These are phyloP conservation scores for Thera britannica DNA, from an alignment of 2,888 invertebrate genomes.

Conservation along the genomic window DNA sequence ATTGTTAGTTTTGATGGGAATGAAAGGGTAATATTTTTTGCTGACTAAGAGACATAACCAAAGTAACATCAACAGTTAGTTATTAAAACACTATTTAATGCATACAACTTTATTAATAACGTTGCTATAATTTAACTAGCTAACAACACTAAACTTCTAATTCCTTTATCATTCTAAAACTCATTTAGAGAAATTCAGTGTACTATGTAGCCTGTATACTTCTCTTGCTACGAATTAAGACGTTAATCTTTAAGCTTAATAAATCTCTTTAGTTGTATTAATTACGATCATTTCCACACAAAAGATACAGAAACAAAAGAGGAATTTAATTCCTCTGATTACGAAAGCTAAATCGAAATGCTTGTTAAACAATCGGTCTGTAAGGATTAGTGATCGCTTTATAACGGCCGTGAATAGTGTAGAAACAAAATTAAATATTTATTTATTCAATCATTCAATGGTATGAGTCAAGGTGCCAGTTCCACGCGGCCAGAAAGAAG, in stretches of 20 bases:
- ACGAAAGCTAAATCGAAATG: slow-evolving; percentile 50
- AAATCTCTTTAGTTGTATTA: slow-evolving; percentile 31
- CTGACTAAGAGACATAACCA: background rate
- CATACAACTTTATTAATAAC: background rate
- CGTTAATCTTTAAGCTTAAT: slow-evolving; percentile 21
- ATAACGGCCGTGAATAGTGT: background rate
- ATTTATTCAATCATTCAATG: too few relatives aligned
- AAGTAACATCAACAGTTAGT: too few relatives aligned
- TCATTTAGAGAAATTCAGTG: background rate
- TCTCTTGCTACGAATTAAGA: slow-evolving; percentile 23
- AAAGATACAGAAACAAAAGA: slow-evolving; percentile 53
- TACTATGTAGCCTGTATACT: slow-evolving; percentile 8
- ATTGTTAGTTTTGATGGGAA: background rate
- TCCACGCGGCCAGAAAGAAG: too few relatives aligned
- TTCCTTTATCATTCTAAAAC: background rate
- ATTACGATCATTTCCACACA: slow-evolving; percentile 47
- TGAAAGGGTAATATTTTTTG: background rate
- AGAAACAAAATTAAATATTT: background rate
- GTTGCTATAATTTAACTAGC: background rate
- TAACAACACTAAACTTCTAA: background rate
- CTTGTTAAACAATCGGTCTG: slow-evolving; percentile 27
- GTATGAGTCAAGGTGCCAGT: too few relatives aligned
- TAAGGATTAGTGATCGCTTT: background rate
- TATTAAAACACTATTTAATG: background rate
- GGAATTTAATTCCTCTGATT: slow-evolving; percentile 52